Percentiles rank a stretch among this genome's conserved stretches.
These are phyloP conservation scores for Mus spicilegus DNA, from an alignment of 2,113 vertebrate species.

Conservation along the genomic window DNA sequence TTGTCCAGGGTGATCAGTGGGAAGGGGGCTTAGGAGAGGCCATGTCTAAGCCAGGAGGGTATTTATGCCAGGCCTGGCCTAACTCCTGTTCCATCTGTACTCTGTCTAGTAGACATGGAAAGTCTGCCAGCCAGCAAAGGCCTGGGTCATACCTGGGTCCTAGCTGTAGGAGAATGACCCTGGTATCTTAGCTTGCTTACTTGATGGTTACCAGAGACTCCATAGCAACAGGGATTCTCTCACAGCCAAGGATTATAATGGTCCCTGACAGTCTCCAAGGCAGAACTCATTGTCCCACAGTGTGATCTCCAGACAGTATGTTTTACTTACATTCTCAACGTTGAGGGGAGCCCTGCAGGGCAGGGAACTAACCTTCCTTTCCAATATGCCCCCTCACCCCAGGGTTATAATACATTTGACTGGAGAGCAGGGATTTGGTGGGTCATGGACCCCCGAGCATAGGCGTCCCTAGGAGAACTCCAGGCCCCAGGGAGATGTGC, in stretches of 20 bases:
- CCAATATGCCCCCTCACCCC: background rate
- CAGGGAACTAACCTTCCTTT: background rate
- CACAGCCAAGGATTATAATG: too few relatives aligned
- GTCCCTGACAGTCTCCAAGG: background rate
- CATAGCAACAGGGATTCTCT: background rate
- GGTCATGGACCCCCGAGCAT: background rate
- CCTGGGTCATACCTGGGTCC: background rate
- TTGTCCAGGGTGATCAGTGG: too few relatives aligned
- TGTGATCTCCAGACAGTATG: accelerated
- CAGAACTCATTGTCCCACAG: background rate
- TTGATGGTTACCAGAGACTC: background rate
- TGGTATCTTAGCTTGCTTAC: background rate
- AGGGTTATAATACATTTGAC: background rate
- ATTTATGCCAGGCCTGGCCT: background rate
- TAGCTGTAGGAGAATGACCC: background rate
- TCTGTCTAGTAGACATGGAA: background rate
- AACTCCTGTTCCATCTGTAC: background rate
- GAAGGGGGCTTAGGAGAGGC: background rate
- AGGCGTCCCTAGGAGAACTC: background rate
- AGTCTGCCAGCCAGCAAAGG: background rate
- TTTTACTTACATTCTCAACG: accelerated
- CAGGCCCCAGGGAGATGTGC: too few relatives aligned
- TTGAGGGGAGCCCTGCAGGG: background rate
- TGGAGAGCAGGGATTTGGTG: accelerated
- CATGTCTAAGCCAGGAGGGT: background rate